These are phyloP conservation scores for Rhadina sibilatrix DNA, from an alignment of 2,113 vertebrate genomes.

Conservation along the genomic window DNA sequence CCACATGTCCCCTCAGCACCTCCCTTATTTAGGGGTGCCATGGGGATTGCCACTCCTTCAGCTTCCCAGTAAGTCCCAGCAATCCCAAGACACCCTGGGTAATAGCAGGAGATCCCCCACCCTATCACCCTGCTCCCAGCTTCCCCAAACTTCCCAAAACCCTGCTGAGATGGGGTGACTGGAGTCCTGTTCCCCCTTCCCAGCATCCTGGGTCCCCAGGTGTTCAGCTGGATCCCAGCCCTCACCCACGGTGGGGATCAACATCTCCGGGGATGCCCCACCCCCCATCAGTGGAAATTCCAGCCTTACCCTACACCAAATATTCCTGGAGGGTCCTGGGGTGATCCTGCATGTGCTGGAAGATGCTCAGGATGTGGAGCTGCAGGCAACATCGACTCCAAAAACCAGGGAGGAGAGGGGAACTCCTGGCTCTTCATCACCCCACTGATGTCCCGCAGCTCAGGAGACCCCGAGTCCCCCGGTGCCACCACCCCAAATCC, in stretches of 20 bases:
- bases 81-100: background rate
- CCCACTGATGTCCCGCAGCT: background rate
- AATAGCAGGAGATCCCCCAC: background rate
- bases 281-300: background rate
- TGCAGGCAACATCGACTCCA: conserved; percentile 21
- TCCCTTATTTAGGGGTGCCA: background rate
- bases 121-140: background rate
- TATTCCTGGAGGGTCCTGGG: background rate
- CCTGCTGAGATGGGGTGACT: background rate
- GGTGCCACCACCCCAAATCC: background rate
- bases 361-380: conserved; percentile 53
- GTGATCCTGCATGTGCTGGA: background rate
- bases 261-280: background rate
- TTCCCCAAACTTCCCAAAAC: background rate
- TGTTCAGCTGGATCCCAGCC: background rate
- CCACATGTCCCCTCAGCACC: background rate
- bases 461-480: fast-evolving
- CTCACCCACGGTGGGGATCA: fast-evolving
- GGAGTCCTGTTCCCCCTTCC: background rate
- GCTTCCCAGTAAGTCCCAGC: background rate
- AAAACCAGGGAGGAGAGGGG: background rate
- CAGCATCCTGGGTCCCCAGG: background rate
- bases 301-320: background rate
- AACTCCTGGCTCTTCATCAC: background rate
- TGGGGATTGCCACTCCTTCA: background rate